A percentile compares a stretch with the other conserved stretches of the same genome.
phyloP scores from a whole-genome alignment of 2,113 vertebrate genomes.

The Paracanthobrama guichenoti region DNA sequence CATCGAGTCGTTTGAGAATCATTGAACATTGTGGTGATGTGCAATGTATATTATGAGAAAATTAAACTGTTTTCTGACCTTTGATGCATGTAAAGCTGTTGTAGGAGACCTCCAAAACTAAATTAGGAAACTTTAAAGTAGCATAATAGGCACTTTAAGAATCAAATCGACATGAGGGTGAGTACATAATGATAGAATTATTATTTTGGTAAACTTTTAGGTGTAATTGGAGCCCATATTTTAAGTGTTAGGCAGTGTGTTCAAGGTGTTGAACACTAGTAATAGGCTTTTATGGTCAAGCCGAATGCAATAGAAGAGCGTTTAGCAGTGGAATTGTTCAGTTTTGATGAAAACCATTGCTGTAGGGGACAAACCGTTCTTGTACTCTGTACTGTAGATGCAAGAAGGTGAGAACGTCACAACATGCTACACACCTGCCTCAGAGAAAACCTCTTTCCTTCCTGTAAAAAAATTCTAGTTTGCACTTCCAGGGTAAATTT shows the following conservation, averaged over 20 bases:
- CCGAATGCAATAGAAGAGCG: constrained; percentile 5
- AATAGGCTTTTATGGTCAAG: background rate
- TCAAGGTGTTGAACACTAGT: background rate
- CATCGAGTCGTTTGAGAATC: too few relatives aligned
- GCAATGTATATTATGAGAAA: too few relatives aligned
- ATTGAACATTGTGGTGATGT: too few relatives aligned
- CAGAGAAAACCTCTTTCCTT: background rate
- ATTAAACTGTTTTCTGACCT: too few relatives aligned
- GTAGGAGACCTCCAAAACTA: too few relatives aligned
- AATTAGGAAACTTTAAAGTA: too few relatives aligned
- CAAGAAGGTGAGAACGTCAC: constrained; percentile 1
- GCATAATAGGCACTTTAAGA: too few relatives aligned
- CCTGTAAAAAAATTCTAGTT: background rate
- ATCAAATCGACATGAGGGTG: too few relatives aligned
- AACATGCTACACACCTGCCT: background rate
- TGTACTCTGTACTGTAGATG: background rate
- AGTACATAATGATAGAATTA: too few relatives aligned
- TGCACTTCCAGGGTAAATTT: background rate
- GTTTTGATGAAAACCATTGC: constrained; percentile 8
- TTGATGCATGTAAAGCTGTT: too few relatives aligned
- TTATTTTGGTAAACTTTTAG: too few relatives aligned
- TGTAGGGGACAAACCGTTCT: background rate
- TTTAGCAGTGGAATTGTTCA: background rate
- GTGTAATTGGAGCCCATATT: background rate
- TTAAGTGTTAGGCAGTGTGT: background rate